Conservation (phyloP, 2,797 vertebrate genomes). For the Acipenser ruthenus region DNA sequence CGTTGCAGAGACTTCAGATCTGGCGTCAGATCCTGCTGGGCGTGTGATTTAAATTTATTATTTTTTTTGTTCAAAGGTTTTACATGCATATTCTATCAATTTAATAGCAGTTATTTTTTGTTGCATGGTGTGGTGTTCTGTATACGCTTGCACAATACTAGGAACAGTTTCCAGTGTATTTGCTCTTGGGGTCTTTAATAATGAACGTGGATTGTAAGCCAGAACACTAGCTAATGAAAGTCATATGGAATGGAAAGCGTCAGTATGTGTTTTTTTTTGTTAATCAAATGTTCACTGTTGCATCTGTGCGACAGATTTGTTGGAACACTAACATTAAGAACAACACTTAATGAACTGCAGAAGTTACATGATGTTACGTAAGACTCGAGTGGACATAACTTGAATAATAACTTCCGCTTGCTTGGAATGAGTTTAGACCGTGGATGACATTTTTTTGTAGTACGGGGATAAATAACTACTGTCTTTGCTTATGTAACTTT, state of each 20-base stretch:
- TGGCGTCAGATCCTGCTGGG: conserved; percentile 1
- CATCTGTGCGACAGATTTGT: neutral
- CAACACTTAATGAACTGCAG: conserved; percentile 10
- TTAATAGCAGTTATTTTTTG: neutral
- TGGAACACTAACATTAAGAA: neutral
- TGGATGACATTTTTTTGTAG: too few relatives aligned
- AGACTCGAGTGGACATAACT: conserved; percentile 42
- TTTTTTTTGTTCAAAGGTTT: neutral
- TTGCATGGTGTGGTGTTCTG: conserved; percentile 9
- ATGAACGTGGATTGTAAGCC: neutral
- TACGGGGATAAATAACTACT: too few relatives aligned
- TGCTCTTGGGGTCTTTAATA: neutral
- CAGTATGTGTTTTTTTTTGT: neutral
- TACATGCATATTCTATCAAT: conserved; percentile 8
- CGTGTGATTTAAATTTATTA: conserved; percentile 8
- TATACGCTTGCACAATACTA: conserved; percentile 19
- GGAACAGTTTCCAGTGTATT: neutral
- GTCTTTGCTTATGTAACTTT: too few relatives aligned
- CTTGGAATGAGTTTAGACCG: conserved; percentile 36
- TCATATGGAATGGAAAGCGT: neutral
- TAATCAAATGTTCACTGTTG: neutral
- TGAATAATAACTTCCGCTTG: conserved; percentile 61
- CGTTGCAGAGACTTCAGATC: neutral
- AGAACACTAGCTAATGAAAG: neutral
- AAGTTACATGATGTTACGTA: conserved; percentile 54